Percentiles rank a stretch among this genome's conserved stretches.
Conservation (phyloP, 2,888 invertebrate species). For the Hirudinaria manillensis region DNA sequence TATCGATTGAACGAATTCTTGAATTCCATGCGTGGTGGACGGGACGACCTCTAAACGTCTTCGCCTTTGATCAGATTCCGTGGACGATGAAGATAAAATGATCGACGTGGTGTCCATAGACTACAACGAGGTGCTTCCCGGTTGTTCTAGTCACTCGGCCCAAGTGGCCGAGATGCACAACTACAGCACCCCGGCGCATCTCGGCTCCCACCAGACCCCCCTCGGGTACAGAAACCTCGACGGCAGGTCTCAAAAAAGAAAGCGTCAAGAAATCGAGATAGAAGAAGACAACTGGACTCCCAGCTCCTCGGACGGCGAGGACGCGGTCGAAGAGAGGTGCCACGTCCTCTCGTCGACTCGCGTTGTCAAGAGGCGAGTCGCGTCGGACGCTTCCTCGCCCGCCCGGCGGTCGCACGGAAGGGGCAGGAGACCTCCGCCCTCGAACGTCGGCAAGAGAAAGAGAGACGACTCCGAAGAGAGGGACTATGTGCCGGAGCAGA, state of each 20-base stretch:
- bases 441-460: not conserved
- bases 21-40: not conserved
- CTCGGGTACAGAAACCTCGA: not conserved
- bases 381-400: not conserved
- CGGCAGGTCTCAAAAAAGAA: not conserved
- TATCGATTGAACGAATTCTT: too few species aligned
- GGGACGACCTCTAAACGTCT: not conserved
- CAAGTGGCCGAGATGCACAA: conserved; percentile 11
- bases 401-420: not conserved
- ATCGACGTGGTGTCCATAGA: not conserved
- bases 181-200: not conserved
- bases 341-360: not conserved
- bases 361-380: not conserved
- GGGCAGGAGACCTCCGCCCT: not conserved
- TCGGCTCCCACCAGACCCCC: not conserved
- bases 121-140: conserved; percentile 1
- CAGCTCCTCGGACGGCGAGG: not conserved
- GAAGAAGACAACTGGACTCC: not conserved
- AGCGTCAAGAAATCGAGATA: too few species aligned
- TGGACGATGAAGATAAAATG: not conserved
- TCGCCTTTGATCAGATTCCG: not conserved
- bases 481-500: not conserved
- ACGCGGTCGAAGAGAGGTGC: conserved; percentile 6
- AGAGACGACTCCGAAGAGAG: not conserved
- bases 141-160: conserved; percentile 11